Conservation (phyloP, 2,888 invertebrate species). For the Drosophila nr. perissopoda region DNA sequence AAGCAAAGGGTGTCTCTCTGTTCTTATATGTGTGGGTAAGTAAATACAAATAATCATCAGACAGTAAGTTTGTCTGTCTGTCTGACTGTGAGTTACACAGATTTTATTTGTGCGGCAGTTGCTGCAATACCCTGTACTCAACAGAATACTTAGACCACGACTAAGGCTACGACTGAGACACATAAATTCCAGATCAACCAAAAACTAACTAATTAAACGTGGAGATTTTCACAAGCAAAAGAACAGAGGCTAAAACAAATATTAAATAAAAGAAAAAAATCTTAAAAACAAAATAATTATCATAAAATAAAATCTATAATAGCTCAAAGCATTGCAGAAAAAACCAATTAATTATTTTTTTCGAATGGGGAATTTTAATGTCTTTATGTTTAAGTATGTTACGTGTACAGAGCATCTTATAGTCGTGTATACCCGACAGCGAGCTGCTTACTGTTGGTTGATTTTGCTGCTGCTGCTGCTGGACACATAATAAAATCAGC, state of each 20-base stretch:
- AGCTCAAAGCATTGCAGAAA: background rate
- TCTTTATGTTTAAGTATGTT: background rate
- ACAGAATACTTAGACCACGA: background rate
- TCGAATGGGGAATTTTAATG: background rate
- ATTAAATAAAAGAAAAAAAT: too few species aligned
- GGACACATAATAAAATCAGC: conserved; percentile 77
- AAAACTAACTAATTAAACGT: background rate
- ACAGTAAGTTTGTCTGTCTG: conserved; percentile 63
- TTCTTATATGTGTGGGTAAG: conserved; percentile 38
- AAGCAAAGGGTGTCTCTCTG: conserved; percentile 29
- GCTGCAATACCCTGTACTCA: conserved; percentile 18
- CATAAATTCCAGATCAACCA: background rate
- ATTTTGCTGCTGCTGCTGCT: conserved; percentile 36
- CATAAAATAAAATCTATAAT: background rate
- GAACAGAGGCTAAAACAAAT: background rate
- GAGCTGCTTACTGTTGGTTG: background rate
- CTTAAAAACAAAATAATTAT: background rate
- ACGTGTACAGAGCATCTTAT: conserved; percentile 4
- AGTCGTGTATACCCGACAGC: background rate
- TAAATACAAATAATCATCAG: conserved; percentile 78
- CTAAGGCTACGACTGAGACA: background rate
- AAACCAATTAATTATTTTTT: background rate
- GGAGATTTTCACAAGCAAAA: background rate
- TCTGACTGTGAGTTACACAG: conserved; percentile 58
- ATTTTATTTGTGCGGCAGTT: conserved; percentile 60